A percentile compares a stretch with the other conserved stretches of the same genome.
Evolutionary conservation across 2,797 vertebrate genomes (phyloP).

Genomic region (Sebastes diploproa): DNA sequence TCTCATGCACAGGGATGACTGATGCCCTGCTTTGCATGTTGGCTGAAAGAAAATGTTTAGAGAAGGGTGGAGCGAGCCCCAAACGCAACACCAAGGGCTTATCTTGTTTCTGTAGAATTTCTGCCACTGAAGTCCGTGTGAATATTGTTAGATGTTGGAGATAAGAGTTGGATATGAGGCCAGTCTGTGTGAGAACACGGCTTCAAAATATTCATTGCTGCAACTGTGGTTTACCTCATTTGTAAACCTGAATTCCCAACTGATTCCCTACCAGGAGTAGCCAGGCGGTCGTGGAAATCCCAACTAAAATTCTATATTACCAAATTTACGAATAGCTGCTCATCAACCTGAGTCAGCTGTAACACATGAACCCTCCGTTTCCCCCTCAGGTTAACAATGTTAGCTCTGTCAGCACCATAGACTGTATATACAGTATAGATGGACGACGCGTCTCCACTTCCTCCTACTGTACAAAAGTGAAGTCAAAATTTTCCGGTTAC

Average conservation of each 20-base stretch:
- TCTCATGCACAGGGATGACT: conserved; percentile 31
- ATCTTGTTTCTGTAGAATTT: conserved; percentile 67
- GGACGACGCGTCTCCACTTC: too few species aligned
- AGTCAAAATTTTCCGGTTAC: accelerated
- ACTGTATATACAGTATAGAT: too few species aligned
- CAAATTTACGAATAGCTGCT: too few species aligned
- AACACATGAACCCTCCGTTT: too few species aligned
- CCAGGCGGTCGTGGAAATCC: background rate
- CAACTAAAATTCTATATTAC: background rate
- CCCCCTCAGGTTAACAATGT: too few species aligned
- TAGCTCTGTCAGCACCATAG: too few species aligned
- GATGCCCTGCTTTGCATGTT: conserved; percentile 54
- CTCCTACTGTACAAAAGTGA: too few species aligned
- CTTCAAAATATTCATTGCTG: background rate
- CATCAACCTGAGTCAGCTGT: too few species aligned
- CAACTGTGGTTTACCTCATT: background rate
- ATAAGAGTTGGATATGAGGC: conserved; percentile 15
- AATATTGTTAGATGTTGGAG: conserved; percentile 21
- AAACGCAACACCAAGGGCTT: conserved; percentile 52
- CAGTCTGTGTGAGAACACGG: background rate
- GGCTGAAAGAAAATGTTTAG: conserved; percentile 63
- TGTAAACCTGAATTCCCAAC: background rate
- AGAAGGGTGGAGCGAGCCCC: conserved; percentile 49
- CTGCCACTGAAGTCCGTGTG: conserved; percentile 1
- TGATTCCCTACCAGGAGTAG: background rate